A percentile compares a stretch with the other conserved stretches of the same genome.
Conservation (phyloP, 2,888 invertebrate species). For the Campoletis raptor region DNA sequence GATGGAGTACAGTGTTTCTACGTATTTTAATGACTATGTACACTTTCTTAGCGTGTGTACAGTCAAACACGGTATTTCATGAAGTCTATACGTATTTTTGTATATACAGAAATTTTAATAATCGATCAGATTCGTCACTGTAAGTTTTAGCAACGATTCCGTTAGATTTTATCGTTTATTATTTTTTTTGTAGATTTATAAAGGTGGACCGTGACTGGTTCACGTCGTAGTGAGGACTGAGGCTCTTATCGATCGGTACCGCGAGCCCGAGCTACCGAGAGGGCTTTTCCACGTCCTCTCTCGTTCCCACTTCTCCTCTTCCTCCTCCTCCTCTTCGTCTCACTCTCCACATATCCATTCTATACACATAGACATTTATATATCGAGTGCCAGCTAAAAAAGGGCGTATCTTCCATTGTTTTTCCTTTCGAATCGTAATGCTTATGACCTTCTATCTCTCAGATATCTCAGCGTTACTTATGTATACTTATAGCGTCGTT, state of each 20-base stretch:
- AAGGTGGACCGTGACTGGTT: slow-evolving; percentile 82
- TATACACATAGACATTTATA: neutral
- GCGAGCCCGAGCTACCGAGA: slow-evolving; percentile 72
- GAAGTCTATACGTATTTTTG: neutral
- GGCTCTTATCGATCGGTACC: slow-evolving; percentile 85
- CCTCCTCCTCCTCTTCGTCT: neutral
- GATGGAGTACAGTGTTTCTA: neutral
- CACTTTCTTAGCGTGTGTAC: neutral
- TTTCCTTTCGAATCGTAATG: neutral
- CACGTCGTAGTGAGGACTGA: slow-evolving; percentile 87
- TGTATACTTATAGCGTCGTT: slow-evolving; percentile 9
- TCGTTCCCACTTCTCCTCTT: slow-evolving; percentile 49
- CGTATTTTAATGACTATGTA: neutral
- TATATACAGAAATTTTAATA: neutral
- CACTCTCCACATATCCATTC: neutral
- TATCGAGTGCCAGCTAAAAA: neutral
- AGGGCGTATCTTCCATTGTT: slow-evolving; percentile 1
- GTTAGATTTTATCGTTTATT: neutral
- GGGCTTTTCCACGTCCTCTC: slow-evolving; percentile 74
- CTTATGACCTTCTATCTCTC: neutral
- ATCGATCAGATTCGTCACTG: neutral
- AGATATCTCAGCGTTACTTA: neutral
- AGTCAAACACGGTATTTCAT: neutral
- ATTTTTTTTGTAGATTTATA: slow-evolving; percentile 5
- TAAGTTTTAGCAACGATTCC: neutral